Percentiles rank a stretch among this genome's conserved stretches.
These are phyloP conservation scores for Vidua chalybeata DNA, from an alignment of 2,113 vertebrate genomes.

Conservation along the genomic window DNA sequence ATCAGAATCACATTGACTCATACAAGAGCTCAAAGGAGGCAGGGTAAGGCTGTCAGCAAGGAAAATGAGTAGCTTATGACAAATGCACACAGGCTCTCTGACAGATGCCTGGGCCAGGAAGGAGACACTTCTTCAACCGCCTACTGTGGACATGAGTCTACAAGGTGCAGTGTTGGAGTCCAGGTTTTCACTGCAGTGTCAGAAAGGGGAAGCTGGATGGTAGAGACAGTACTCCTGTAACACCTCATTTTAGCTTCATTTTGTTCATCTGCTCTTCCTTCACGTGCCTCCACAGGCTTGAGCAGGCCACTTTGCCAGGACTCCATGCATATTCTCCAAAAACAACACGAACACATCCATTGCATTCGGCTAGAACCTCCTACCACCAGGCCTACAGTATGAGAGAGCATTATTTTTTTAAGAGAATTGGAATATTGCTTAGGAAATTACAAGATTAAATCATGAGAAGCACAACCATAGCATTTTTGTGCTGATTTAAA, in stretches of 20 bases:
- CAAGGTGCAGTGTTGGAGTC: neutral
- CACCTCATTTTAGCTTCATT: neutral
- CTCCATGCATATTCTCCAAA: neutral
- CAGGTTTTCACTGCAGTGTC: neutral
- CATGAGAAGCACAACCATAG: slow-evolving; percentile 32
- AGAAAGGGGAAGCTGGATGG: neutral
- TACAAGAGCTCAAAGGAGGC: neutral
- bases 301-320: neutral
- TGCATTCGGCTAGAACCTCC: neutral
- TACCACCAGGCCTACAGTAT: neutral
- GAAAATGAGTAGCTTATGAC: neutral
- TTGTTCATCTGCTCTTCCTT: neutral
- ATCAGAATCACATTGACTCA: neutral
- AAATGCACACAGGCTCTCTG: neutral
- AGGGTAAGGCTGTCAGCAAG: neutral
- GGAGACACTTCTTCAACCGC: neutral
- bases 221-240: neutral
- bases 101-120: neutral
- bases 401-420: neutral
- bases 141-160: neutral
- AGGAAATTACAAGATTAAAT: slow-evolving; percentile 50
- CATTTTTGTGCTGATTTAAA: slow-evolving; percentile 61
- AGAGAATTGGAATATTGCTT: slow-evolving; percentile 34
- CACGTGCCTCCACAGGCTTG: neutral
- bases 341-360: neutral